Percentiles rank a stretch among this genome's conserved stretches.
phyloP scores from a whole-genome alignment of 2,888 invertebrate species.

The Acleris emargana region DNA sequence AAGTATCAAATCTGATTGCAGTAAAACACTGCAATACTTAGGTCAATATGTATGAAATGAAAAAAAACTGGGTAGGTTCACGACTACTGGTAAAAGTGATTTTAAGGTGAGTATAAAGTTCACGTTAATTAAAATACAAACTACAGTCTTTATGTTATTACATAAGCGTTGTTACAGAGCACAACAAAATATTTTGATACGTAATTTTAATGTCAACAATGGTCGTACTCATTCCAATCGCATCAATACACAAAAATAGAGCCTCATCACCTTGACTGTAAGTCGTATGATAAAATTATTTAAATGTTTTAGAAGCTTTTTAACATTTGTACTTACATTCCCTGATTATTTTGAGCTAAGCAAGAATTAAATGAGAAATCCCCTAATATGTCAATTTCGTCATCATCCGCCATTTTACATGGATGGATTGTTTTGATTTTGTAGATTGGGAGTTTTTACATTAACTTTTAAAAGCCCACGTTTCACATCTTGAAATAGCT shows the following conservation, averaged over 20 bases:
- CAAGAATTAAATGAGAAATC: conserved; percentile 88
- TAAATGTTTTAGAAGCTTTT: neutral
- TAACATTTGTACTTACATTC: conserved; percentile 82
- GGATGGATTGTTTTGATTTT: conserved; percentile 24
- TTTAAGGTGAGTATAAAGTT: too few species aligned
- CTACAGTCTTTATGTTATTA: conserved; percentile 18
- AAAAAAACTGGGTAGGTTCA: too few species aligned
- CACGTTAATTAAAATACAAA: neutral
- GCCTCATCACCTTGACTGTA: neutral
- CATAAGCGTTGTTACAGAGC: neutral
- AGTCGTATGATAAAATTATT: conserved; percentile 34
- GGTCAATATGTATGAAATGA: too few species aligned
- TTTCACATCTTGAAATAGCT: neutral
- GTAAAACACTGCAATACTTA: too few species aligned
- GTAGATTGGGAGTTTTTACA: conserved; percentile 1
- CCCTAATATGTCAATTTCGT: conserved; percentile 89
- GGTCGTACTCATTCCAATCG: neutral
- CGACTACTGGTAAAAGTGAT: too few species aligned
- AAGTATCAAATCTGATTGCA: too few species aligned
- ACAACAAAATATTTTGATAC: conserved; percentile 39
- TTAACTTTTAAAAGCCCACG: neutral
- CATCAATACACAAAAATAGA: neutral
- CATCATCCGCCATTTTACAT: conserved; percentile 87
- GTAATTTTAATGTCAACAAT: conserved; percentile 46
- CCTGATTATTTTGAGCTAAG: conserved; percentile 83